Percentiles rank a stretch among this genome's conserved stretches.
These are phyloP conservation scores for Gracilinanus agilis DNA, from an alignment of 2,113 vertebrate genomes.

Conservation along the genomic window DNA sequence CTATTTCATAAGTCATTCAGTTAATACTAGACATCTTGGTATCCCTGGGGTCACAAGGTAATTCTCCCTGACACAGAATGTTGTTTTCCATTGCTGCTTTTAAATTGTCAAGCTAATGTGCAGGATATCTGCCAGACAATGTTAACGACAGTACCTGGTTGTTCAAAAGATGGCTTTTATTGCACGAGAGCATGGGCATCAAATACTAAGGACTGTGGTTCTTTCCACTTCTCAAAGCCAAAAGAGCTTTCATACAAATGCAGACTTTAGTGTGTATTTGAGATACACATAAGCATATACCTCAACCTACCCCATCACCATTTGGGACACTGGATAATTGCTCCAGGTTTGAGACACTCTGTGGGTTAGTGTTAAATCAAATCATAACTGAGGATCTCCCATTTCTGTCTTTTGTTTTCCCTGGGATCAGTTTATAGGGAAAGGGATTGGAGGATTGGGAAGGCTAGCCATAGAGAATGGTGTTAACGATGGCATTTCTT, in stretches of 20 bases:
- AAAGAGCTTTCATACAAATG: not conserved
- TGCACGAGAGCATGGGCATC: not conserved
- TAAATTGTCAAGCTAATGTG: slow-evolving; percentile 64
- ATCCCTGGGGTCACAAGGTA: slow-evolving; percentile 73
- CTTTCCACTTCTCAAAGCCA: slow-evolving; percentile 44
- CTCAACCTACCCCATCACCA: not conserved
- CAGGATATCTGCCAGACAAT: slow-evolving; percentile 61
- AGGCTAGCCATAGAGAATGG: not conserved
- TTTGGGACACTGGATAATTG: not conserved
- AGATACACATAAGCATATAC: not conserved
- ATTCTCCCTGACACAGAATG: slow-evolving; percentile 72
- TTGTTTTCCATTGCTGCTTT: slow-evolving; percentile 63
- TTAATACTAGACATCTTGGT: slow-evolving; percentile 59
- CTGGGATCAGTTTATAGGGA: not conserved
- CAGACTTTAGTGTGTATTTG: not conserved
- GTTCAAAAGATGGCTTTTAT: not conserved
- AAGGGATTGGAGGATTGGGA: not conserved
- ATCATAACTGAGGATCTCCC: not conserved
- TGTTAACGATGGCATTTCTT: not conserved
- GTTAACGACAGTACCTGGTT: slow-evolving; percentile 38
- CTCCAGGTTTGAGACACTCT: not conserved
- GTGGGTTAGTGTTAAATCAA: not conserved
- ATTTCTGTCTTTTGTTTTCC: not conserved
- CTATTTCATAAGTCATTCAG: slow-evolving; percentile 47
- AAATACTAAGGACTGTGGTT: not conserved